Percentiles rank a stretch among this genome's conserved stretches.
These are phyloP conservation scores for Spodoptera picta DNA, from an alignment of 2,888 invertebrate genomes.

Conservation along the genomic window DNA sequence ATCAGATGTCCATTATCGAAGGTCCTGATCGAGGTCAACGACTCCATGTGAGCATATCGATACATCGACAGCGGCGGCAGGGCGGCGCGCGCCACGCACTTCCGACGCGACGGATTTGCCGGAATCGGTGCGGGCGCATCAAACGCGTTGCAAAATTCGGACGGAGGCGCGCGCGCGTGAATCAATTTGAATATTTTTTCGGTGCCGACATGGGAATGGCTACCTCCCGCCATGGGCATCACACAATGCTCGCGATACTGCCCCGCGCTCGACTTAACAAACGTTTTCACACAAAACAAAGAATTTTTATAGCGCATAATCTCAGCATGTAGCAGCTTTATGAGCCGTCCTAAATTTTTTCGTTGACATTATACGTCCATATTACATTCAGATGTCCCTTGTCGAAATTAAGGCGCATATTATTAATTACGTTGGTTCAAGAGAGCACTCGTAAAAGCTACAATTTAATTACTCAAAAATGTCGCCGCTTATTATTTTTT, in stretches of 20 bases:
- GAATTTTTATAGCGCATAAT: slow-evolving; percentile 83
- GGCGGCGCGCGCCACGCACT: slow-evolving; percentile 84
- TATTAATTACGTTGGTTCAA: slow-evolving; percentile 77
- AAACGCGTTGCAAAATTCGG: slow-evolving; percentile 87
- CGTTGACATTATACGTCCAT: slow-evolving; percentile 73
- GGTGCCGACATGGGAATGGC: slow-evolving; percentile 83
- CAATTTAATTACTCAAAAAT: slow-evolving; percentile 86
- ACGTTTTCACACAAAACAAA: slow-evolving; percentile 66
- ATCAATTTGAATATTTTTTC: slow-evolving; percentile 87
- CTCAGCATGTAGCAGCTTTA: slow-evolving; percentile 73
- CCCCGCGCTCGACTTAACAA: slow-evolving; percentile 48
- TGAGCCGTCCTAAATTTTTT: slow-evolving; percentile 64
- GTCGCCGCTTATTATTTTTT: slow-evolving; percentile 81
- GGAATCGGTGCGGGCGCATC: slow-evolving; percentile 88
- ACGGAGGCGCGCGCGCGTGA: slow-evolving; percentile 85
- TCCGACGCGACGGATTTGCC: slow-evolving; percentile 89
- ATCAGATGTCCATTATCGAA: slow-evolving; percentile 77
- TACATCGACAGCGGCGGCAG: slow-evolving; percentile 77
- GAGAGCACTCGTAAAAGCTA: slow-evolving; percentile 72
- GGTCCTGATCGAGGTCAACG: slow-evolving; percentile 85
- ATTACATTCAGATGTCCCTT: slow-evolving; percentile 70
- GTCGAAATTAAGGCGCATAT: slow-evolving; percentile 76
- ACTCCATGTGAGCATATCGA: slow-evolving; percentile 83
- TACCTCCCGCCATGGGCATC: slow-evolving; percentile 64
- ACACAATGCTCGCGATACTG: slow-evolving; percentile 62